These are phyloP conservation scores for Rhynchonycteris naso DNA, from an alignment of 2,797 vertebrate species.

Conservation along the genomic window DNA sequence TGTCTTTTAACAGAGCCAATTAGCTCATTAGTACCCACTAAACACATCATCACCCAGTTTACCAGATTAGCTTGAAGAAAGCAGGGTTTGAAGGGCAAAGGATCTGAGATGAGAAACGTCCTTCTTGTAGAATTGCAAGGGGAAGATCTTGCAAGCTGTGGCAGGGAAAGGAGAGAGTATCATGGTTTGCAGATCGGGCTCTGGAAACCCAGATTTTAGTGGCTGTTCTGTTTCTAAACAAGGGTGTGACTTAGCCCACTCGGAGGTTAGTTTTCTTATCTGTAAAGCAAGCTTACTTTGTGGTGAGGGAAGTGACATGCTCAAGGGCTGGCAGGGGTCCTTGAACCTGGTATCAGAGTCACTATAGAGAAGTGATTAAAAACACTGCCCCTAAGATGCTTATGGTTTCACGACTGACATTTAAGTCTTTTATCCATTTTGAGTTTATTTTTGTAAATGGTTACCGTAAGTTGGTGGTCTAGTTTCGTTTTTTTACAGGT, in stretches of 20 bases:
- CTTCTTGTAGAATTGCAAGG: neutral
- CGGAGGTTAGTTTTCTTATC: neutral
- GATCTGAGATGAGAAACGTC: neutral
- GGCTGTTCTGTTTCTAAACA: neutral
- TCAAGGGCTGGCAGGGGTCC: neutral
- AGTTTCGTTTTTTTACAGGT: too few species aligned
- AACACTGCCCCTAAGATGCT: neutral
- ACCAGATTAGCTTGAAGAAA: neutral
- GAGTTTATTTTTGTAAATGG: too few species aligned
- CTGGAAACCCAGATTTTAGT: neutral
- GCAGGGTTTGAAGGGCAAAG: neutral
- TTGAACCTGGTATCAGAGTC: neutral
- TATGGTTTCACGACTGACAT: too few species aligned
- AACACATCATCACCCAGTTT: neutral
- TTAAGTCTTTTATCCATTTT: too few species aligned
- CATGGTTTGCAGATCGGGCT: neutral
- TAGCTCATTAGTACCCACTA: neutral
- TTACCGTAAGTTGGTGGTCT: too few species aligned
- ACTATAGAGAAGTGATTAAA: neutral
- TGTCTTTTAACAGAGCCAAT: neutral
- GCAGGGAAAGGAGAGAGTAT: rapidly evolving
- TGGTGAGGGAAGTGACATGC: neutral
- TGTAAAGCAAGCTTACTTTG: neutral
- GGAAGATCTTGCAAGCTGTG: neutral
- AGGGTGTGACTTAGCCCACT: neutral